Percentiles rank a stretch among this genome's conserved stretches.
These are phyloP conservation scores for Lottia gigantea DNA, from an alignment of 2,888 invertebrate genomes.

Conservation along the genomic window DNA sequence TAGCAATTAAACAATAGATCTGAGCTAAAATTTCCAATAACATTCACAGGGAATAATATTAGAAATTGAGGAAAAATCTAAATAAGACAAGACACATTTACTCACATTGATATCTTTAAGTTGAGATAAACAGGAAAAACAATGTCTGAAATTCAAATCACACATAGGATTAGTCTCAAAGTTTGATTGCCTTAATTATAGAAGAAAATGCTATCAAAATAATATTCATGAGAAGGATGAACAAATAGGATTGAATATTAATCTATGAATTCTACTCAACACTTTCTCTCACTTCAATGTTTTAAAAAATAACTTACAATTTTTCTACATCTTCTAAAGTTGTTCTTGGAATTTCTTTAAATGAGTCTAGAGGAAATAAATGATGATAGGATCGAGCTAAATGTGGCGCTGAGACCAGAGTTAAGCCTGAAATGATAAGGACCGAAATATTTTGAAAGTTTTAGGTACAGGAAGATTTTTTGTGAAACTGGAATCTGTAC, in stretches of 20 bases:
- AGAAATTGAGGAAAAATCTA: neutral
- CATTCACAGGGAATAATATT: too few species aligned
- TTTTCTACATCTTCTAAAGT: constrained; percentile 27
- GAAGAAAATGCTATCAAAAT: too few species aligned
- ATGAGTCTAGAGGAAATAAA: constrained; percentile 90
- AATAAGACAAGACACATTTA: constrained; percentile 61
- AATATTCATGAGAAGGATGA: too few species aligned
- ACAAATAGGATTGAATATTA: too few species aligned
- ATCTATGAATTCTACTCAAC: too few species aligned
- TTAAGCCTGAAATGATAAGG: constrained; percentile 74
- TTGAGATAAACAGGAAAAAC: constrained; percentile 57
- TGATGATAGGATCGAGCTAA: constrained; percentile 97
- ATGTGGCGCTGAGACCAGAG: constrained; percentile 97
- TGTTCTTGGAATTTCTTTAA: constrained; percentile 75
- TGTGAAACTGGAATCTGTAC: too few species aligned
- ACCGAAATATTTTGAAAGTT: too few species aligned
- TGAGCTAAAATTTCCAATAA: too few species aligned
- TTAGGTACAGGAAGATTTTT: too few species aligned
- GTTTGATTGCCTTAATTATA: too few species aligned
- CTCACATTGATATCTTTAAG: constrained; percentile 71
- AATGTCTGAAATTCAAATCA: constrained; percentile 48
- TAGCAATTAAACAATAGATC: too few species aligned
- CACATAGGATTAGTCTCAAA: neutral
- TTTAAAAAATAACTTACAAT: constrained; percentile 12
- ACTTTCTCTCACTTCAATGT: too few species aligned